Evolutionary conservation across 1,140 invertebrate genomes (phyloP), one percentile per base, ranked within the genome.

Genomic region (Venturia canescens): DNA sequence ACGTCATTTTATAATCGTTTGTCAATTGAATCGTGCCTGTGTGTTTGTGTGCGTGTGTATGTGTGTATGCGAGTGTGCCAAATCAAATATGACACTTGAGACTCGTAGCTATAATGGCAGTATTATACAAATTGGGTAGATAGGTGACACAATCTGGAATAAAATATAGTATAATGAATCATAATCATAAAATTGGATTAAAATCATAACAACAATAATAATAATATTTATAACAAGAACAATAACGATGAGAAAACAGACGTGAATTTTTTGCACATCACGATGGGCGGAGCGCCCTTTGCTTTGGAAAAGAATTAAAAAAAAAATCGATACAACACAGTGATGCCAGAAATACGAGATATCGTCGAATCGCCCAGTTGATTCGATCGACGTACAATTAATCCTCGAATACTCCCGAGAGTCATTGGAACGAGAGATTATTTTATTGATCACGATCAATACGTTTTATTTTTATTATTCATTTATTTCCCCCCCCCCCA

Each of bases 111-210:
- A 80, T 85, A 63, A 86, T 89, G 86, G 38, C 86, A 87, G 82
- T 88, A 88, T 83, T 70, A 67, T 85, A 85, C 1, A 86, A 89
- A 88, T 66, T 60, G 57, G 57, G 34, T 27, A n/a, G 38, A 34
- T 88, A 85, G 87, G 85, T 89, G 85, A 88, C 86, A 87, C 84
- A 90, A 90, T 91, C 90, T 91, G 90, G 88, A 91, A 92, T 92
- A 89, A 91, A 91, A 91, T 91, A 91, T 90, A 89, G 50, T 81
- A 69, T 82, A 82, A 88, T 88, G 86, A 88, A 90, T 92, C 91
- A 90, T 89, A 90, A 89, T 83, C 87, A 86, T 90, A 89, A 81
- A 83, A 82, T 44, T 76, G 48, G 26, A 31, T 66, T 26, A 18
- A 53, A 53, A 21, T n/a, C 18, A 23, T 70, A 23, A 21, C 6